These are phyloP conservation scores for Ageneiosus marmoratus DNA, from an alignment of 2,113 vertebrate genomes.

Conservation along the genomic window DNA sequence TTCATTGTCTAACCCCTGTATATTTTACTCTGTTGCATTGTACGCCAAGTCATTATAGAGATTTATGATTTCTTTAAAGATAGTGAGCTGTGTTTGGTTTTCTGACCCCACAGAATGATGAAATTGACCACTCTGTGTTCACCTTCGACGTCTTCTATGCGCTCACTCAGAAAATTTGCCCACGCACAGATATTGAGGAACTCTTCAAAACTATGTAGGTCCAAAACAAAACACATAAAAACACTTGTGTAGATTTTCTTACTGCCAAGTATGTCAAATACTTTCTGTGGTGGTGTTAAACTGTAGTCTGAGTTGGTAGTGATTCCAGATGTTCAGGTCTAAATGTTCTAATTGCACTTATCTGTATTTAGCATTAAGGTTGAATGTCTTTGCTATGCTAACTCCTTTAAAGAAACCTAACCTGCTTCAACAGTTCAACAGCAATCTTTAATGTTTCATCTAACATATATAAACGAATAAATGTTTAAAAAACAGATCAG, in stretches of 20 bases:
- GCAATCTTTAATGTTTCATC: slow-evolving; percentile 80
- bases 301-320: not conserved
- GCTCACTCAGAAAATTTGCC: slow-evolving; percentile 98
- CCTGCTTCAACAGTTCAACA: slow-evolving; percentile 77
- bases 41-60: not conserved
- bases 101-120: slow-evolving; percentile 85
- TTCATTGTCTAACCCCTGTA: too few species aligned
- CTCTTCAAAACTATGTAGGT: slow-evolving; percentile 98
- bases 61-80: not conserved
- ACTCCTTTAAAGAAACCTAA: slow-evolving; percentile 81
- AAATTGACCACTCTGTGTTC: slow-evolving; percentile 91
- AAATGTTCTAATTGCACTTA: not conserved
- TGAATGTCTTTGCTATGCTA: slow-evolving; percentile 85
- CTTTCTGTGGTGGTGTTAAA: not conserved
- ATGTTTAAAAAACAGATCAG: slow-evolving; percentile 31
- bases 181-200: slow-evolving; percentile 96
- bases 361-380: slow-evolving; percentile 11
- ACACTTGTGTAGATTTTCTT: not conserved
- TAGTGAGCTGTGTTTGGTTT: not conserved
- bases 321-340: not conserved
- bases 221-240: not conserved
- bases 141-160: slow-evolving; percentile 98
- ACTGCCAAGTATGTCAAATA: not conserved
- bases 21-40: not conserved
- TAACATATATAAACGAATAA: slow-evolving; percentile 54